Evolutionary conservation across 2,797 vertebrate genomes (phyloP).

Genomic region (Triplophysa yarkandensis): DNA sequence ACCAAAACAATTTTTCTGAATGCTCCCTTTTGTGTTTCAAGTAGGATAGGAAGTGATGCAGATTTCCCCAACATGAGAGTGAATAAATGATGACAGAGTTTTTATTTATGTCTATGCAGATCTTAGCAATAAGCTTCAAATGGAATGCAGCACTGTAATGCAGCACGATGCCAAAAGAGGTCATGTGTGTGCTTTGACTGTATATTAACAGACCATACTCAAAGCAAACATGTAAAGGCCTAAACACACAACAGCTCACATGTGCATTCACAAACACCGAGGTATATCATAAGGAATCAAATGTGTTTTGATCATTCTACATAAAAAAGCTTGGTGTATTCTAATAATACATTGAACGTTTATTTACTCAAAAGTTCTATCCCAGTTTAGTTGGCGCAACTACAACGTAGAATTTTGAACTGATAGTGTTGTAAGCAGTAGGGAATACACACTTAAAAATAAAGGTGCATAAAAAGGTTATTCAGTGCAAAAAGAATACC

Average conservation of each 20-base stretch:
- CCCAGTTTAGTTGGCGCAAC: background rate
- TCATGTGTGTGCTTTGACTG: conserved; percentile 77
- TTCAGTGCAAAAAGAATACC: too few species aligned
- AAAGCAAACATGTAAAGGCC: background rate
- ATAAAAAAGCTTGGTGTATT: background rate
- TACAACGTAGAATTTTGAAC: too few species aligned
- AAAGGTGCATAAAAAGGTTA: too few species aligned
- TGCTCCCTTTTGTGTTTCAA: background rate
- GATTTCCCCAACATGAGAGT: background rate
- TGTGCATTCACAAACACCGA: background rate
- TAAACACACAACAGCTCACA: background rate
- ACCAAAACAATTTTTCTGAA: background rate
- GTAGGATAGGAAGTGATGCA: background rate
- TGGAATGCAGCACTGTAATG: conserved; percentile 69
- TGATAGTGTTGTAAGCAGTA: too few species aligned
- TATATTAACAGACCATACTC: conserved; percentile 29
- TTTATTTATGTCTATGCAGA: background rate
- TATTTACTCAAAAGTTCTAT: background rate
- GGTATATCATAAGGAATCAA: background rate
- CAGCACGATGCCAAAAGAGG: conserved; percentile 76
- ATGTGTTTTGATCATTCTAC: background rate
- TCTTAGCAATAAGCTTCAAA: conserved; percentile 39
- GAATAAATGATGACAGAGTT: background rate
- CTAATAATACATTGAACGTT: background rate
- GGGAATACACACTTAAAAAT: too few species aligned